Conservation (phyloP, 2,888 invertebrate species). For the Tridacna crocea region DNA sequence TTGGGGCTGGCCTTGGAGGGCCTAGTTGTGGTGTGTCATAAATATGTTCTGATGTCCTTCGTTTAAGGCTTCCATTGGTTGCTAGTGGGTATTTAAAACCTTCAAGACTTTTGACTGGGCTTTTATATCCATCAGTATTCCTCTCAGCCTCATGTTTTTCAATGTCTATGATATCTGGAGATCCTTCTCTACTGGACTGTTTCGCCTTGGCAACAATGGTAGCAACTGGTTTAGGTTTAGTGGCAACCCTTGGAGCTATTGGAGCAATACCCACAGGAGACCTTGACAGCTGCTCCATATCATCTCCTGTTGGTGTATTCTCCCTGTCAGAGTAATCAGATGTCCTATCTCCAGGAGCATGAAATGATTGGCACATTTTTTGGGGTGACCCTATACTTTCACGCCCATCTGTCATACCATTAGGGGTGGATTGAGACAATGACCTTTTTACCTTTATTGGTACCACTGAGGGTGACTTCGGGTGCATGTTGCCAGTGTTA, state of each 20-base stretch:
- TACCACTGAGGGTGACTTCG: conserved; percentile 83
- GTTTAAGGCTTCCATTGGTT: conserved; percentile 61
- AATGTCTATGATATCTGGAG: conserved; percentile 75
- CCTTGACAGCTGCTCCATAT: conserved; percentile 50
- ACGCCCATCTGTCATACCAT: conserved; percentile 59
- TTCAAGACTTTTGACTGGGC: conserved; percentile 61
- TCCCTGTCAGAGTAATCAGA: conserved; percentile 65
- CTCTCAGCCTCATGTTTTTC: conserved; percentile 75
- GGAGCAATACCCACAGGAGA: conserved; percentile 84
- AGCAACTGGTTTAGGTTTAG: conserved; percentile 86
- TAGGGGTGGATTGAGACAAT: conserved; percentile 64
- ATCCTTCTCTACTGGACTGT: conserved; percentile 74
- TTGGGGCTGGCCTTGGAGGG: conserved; percentile 58
- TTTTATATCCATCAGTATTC: conserved; percentile 71
- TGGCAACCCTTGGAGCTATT: conserved; percentile 92
- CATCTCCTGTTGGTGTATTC: conserved; percentile 70
- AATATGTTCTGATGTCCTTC: conserved; percentile 70
- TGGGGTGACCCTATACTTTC: conserved; percentile 67
- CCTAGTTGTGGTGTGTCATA: conserved; percentile 75
- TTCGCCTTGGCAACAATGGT: conserved; percentile 79
- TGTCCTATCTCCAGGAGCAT: conserved; percentile 86
- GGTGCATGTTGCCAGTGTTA: conserved; percentile 62
- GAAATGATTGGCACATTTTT: conserved; percentile 86
- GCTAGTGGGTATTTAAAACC: conserved; percentile 61
- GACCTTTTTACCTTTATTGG: conserved; percentile 83